phyloP scores from a whole-genome alignment of 1,140 invertebrate genomes.

The Drosophila athabasca region DNA sequence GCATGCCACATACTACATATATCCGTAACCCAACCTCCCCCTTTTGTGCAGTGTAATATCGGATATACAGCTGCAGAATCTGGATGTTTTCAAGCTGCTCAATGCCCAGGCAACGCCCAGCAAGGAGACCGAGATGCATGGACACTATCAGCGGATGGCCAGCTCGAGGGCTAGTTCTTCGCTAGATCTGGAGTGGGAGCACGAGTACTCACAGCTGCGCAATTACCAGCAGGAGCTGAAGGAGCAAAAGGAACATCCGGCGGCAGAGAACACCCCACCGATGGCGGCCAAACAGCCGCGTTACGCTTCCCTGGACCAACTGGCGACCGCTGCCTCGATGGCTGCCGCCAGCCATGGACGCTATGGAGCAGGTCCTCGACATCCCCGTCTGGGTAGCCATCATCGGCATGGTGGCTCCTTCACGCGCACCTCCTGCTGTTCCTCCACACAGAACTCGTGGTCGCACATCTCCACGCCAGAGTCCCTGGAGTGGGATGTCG shows the following conservation, averaged over 20 bases:
- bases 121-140: conserved; percentile 66
- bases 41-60: conserved; percentile 24
- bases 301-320: conserved; percentile 59
- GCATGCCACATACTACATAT: background rate
- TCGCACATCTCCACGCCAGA: conserved; percentile 82
- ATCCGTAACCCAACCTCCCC: background rate
- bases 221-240: conserved; percentile 57
- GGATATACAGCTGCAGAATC: conserved; percentile 76
- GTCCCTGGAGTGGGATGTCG: conserved; percentile 80
- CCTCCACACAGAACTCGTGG: conserved; percentile 77
- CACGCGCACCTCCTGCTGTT: conserved; percentile 70
- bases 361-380: conserved; percentile 24
- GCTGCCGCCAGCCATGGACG: conserved; percentile 42
- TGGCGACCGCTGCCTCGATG: conserved; percentile 43
- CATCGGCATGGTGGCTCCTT: conserved; percentile 64
- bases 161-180: conserved; percentile 76
- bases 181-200: conserved; percentile 81
- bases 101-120: conserved; percentile 45
- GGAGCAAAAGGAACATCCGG: conserved; percentile 13
- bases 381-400: conserved; percentile 36
- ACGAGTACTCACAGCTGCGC: conserved; percentile 71
- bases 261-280: conserved; percentile 24
- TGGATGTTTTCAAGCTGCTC: conserved; percentile 71
- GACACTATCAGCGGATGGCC: conserved; percentile 48
- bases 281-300: conserved; percentile 20